A percentile compares a stretch with the other conserved stretches of the same genome.
Evolutionary conservation across 2,113 vertebrate genomes (phyloP).

Genomic region (Corvus hawaiiensis): DNA sequence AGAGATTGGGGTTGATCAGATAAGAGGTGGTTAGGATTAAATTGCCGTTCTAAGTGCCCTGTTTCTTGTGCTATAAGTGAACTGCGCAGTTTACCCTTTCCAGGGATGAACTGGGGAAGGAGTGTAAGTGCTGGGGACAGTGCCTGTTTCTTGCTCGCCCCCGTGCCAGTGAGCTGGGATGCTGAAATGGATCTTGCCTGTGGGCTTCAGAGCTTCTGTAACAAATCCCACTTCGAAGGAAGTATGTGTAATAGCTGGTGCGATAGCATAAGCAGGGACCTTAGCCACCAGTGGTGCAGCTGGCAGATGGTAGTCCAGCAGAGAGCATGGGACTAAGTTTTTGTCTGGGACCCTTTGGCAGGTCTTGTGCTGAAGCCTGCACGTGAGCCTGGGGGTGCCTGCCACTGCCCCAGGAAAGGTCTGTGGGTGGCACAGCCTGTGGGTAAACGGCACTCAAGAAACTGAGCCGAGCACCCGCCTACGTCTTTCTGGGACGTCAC

Average conservation of each 20-base stretch:
- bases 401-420: not conserved
- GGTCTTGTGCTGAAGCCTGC: not conserved
- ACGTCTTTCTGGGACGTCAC: not conserved
- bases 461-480: conserved; percentile 3
- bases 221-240: not conserved
- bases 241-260: not conserved
- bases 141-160: not conserved
- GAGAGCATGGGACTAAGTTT: not conserved
- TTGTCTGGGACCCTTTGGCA: not conserved
- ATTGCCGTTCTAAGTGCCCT: conserved; percentile 16
- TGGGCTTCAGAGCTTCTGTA: not conserved
- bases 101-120: not conserved
- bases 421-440: conserved; percentile 29
- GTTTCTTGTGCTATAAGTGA: not conserved
- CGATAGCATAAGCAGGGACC: accelerated
- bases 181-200: not conserved
- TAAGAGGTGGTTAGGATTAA: conserved; percentile 47
- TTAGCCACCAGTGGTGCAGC: not conserved
- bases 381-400: not conserved
- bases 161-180: accelerated
- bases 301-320: not conserved
- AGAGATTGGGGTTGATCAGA: conserved; percentile 55
- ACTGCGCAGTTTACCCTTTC: not conserved
- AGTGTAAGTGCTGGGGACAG: not conserved
- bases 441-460: conserved; percentile 42